Evolutionary conservation across 2,797 vertebrate species (phyloP), one percentile per base, ranked within the genome.

Genomic region (Fistularia commersonii): DNA sequence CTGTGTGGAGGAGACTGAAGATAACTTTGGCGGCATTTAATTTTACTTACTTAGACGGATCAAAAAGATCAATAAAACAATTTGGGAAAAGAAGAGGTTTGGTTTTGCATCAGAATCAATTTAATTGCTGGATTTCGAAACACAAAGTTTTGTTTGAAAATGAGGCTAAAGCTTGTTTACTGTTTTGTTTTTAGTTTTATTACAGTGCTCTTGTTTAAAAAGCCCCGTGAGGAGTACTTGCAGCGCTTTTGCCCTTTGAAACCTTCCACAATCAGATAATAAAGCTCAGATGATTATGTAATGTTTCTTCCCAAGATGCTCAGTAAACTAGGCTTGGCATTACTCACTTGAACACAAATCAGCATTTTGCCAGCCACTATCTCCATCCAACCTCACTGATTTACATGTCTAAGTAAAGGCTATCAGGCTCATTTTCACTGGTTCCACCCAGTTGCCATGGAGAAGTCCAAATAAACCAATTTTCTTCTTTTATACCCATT

Each of bases 191-290:
- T 36, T 42, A 7, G 11, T 7, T 36, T 39, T 5, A 15, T 41
- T 38, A 37, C 15, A 39, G 0, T 49, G 31, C n/a, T 5, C 41
- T 11, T 14, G 36, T 61, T 55, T 54, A 7, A 35, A 31, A 46
- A 46, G 46, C 32, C 47, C 12, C 57, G 51, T 39, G n/a, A 12
- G 7, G 8, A 49, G 51, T 70, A 31, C 54, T 55, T 54, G 45
- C 32, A 52, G 39, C 51, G 43, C 14, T 47, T 60, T 51, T 74
- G 72, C 62, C 80, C 82, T 82, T 86, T 87, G 72, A 72, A 80
- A 55, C 62, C 15, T 11, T 53, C 45, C 7, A 44, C 13, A 8
- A 54, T 65, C 53, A 69, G 75, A 83, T 85, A 82, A 69, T 41
- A 45, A 66, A 44, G 68, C 70, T 60, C 67, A 76, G 60, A 67